Base-by-base conservation (phyloP, 1,140 invertebrate species). In the Anastrepha ludens region DNA sequence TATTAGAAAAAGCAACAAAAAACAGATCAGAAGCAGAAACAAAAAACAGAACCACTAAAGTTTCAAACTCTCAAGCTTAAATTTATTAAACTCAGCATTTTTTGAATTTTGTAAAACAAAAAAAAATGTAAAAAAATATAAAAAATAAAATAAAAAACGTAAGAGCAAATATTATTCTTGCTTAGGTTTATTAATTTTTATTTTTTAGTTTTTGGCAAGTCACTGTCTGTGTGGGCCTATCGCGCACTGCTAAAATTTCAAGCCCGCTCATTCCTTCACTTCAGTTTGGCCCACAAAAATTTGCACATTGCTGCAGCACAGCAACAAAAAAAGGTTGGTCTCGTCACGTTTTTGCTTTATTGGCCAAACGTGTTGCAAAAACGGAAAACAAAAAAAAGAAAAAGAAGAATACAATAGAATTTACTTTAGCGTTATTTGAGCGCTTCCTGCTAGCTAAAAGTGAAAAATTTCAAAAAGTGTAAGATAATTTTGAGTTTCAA, bases 271-370 rank as follows among this genome's bases (percentile, higher is more conserved):
- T 81, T 55, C 47, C 47, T 17, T 81, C 74, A 55, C 17, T 20
- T 17, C n/a, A 50, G 4, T 81, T 81, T 5, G 2, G 74, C 15
- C 17, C 20, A 9, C 8, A 58, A 15, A 17, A 29, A n/a, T 20
- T 6, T 55, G 47, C 55, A 8, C 17, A 2, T 5, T 55, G 47
- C 74, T 47, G 44, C n/a, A 81, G 44, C 44, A 58, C 74, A 81
- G 55, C 47, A 81, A 81, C 74, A 58, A 81, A 81, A 67, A 81
- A 81, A 81, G 74, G 74, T 81, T 81, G 74, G 74, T 81, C 74
- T 81, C 9, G 74, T 81, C 74, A 81, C 74, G 74, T 81, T 81
- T 81, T 81, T 81, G 50, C 74, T 81, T 81, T 81, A 81, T 81
- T 81, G 74, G 44, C n/a, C 74, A 55, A 81, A 81, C 74, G 74